A percentile compares a stretch with the other conserved stretches of the same genome.
phyloP scores from a whole-genome alignment of 2,888 invertebrate genomes.

The Pachymerium ferrugineum region DNA sequence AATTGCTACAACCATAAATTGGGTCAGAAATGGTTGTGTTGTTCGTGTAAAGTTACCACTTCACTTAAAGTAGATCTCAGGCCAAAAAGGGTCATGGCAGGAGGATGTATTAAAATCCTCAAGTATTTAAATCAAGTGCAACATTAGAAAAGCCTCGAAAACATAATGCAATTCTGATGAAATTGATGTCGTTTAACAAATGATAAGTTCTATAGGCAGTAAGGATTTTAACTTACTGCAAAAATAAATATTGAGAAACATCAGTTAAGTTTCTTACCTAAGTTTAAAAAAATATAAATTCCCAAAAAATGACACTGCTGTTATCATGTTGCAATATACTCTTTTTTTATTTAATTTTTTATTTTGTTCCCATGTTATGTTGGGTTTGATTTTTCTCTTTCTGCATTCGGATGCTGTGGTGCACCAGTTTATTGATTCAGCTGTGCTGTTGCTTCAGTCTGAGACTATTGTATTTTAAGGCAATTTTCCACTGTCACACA shows the following conservation, averaged over 20 bases:
- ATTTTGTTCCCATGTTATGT: not conserved
- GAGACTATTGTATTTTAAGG: slow-evolving; percentile 4
- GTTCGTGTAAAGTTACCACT: not conserved
- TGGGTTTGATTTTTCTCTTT: not conserved
- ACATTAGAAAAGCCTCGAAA: not conserved
- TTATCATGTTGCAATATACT: not conserved
- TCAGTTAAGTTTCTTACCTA: not conserved
- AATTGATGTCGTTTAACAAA: too few species aligned
- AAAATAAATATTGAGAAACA: not conserved
- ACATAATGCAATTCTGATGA: too few species aligned
- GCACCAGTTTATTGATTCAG: slow-evolving; percentile 4
- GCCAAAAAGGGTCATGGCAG: not conserved
- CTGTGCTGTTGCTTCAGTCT: slow-evolving; percentile 1
- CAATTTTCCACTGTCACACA: slow-evolving; percentile 13
- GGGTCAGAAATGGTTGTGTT: not conserved
- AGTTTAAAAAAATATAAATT: too few species aligned
- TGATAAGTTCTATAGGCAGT: too few species aligned
- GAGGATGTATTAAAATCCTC: not conserved
- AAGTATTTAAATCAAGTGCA: not conserved
- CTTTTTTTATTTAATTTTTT: not conserved
- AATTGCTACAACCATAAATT: slow-evolving; percentile 2
- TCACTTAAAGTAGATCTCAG: not conserved
- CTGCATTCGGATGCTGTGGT: not conserved
- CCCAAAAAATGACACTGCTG: too few species aligned
- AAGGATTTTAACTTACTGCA: not conserved